Evolutionary conservation across 2,888 invertebrate species (phyloP).

Genomic region (Scaptomyza flava): DNA sequence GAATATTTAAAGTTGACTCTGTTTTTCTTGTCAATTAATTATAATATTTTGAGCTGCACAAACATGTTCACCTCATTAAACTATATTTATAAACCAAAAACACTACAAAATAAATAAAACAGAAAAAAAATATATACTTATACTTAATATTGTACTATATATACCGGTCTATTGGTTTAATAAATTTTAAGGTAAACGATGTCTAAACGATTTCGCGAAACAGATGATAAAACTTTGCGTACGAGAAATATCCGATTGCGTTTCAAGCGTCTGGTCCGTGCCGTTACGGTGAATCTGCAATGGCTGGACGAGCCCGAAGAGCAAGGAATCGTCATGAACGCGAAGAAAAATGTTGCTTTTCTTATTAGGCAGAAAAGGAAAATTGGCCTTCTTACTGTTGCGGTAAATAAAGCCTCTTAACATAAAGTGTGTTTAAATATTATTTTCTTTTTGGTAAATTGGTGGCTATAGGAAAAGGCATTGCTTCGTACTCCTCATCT

Average conservation of each 20-base stretch:
- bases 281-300: conserved; percentile 34
- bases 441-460: background rate
- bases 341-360: conserved; percentile 45
- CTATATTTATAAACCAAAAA: background rate
- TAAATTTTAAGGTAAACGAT: background rate
- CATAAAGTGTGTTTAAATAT: no score
- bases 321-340: conserved; percentile 46
- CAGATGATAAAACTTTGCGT: conserved; percentile 1
- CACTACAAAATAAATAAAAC: conserved; percentile 1
- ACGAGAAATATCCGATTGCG: conserved; percentile 18
- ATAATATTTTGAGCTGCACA: no score
- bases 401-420: conserved; percentile 20
- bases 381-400: conserved; percentile 40
- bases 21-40: no score
- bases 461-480: conserved; percentile 86
- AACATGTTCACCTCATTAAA: conserved; percentile 7
- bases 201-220: conserved; percentile 21
- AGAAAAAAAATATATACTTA: background rate
- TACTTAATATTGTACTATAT: background rate
- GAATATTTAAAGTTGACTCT: no score
- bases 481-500: conserved; percentile 86
- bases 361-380: conserved; percentile 45
- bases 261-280: conserved; percentile 36
- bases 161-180: background rate
- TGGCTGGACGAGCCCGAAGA: conserved; percentile 46